A percentile compares a stretch with the other conserved stretches of the same genome.
These are phyloP conservation scores for Amphiprion percula DNA, from an alignment of 2,113 vertebrate genomes.

Conservation along the genomic window DNA sequence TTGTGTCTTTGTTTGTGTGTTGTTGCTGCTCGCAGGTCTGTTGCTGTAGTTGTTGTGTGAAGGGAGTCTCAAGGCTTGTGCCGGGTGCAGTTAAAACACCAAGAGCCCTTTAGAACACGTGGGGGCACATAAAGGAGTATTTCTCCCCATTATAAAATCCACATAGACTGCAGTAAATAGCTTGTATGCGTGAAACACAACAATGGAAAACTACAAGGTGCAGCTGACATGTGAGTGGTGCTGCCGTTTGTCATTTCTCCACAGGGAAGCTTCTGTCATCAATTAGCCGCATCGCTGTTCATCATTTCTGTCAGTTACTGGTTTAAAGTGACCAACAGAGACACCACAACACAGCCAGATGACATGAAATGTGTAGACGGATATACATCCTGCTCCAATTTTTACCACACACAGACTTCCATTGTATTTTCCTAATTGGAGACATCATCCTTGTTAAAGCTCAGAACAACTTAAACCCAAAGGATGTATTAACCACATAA, in stretches of 20 bases:
- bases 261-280: slow-evolving; percentile 39
- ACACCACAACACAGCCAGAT: slow-evolving; percentile 16
- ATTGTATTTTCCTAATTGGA: slow-evolving; percentile 2
- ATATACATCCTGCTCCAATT: background rate
- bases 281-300: slow-evolving; percentile 52
- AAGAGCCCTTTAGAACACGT: slow-evolving; percentile 43
- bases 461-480: background rate
- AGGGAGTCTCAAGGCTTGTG: slow-evolving; percentile 25
- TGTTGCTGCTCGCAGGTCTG: slow-evolving; percentile 27
- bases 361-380: background rate
- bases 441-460: background rate
- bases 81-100: slow-evolving; percentile 39
- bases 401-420: background rate
- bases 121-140: slow-evolving; percentile 27
- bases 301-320: slow-evolving; percentile 42
- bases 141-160: slow-evolving; percentile 1
- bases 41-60: slow-evolving; percentile 20
- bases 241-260: slow-evolving; percentile 34
- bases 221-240: slow-evolving; percentile 33
- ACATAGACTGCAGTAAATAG: slow-evolving; percentile 7
- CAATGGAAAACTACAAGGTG: slow-evolving; percentile 25
- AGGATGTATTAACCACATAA: background rate
- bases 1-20: background rate
- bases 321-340: slow-evolving; percentile 23
- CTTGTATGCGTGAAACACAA: slow-evolving; percentile 9